phyloP scores from a whole-genome alignment of 1,140 invertebrate genomes.

The Teleogryllus occipitalis region DNA sequence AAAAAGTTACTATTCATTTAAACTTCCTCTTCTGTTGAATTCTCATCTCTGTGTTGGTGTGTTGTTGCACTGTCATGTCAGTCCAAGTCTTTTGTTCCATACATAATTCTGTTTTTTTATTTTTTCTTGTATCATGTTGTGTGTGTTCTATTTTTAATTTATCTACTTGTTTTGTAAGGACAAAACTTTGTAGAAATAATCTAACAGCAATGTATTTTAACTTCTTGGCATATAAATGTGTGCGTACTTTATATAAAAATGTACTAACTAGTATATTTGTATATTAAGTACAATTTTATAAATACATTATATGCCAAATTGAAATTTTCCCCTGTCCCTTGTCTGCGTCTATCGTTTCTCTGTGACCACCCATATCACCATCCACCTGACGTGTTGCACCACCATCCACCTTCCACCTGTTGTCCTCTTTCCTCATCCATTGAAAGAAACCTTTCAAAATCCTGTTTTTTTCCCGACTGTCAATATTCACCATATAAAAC shows the following conservation, averaged over 20 bases:
- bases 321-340: slow-evolving; percentile 37
- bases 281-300: background rate
- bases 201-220: background rate
- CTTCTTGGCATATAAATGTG: background rate
- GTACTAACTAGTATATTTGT: background rate
- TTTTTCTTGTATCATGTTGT: slow-evolving; percentile 17
- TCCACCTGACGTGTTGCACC: background rate
- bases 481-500: slow-evolving; percentile 19
- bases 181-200: slow-evolving; percentile 7
- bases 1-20: slow-evolving; percentile 30
- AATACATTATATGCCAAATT: slow-evolving; percentile 13
- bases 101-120: slow-evolving; percentile 12
- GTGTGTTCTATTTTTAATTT: slow-evolving; percentile 14
- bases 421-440: slow-evolving; percentile 17
- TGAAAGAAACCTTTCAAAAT: slow-evolving; percentile 22
- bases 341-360: slow-evolving; percentile 48
- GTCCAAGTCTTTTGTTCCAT: slow-evolving; percentile 20
- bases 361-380: slow-evolving; percentile 32
- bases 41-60: slow-evolving; percentile 23
- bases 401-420: background rate
- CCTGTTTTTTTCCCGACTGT: background rate
- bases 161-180: slow-evolving; percentile 8
- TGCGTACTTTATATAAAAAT: background rate
- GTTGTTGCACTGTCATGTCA: slow-evolving; percentile 22
- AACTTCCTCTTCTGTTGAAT: slow-evolving; percentile 32